Percentiles rank a stretch among this genome's conserved stretches.
phyloP scores from a whole-genome alignment of 2,888 invertebrate species.

The Agriopis marginaria region DNA sequence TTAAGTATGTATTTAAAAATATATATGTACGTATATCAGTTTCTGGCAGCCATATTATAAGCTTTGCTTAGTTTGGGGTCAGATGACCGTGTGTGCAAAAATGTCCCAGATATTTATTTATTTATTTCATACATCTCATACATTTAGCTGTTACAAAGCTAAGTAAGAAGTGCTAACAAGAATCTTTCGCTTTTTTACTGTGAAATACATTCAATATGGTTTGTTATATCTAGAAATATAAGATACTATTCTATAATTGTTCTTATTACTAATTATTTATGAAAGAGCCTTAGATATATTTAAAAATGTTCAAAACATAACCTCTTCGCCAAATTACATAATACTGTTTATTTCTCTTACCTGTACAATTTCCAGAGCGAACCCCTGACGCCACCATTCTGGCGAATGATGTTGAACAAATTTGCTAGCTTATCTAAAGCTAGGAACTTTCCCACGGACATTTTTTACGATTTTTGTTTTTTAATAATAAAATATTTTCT shows the following conservation, averaged over 20 bases:
- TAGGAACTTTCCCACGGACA: constrained; percentile 88
- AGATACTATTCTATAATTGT: background rate
- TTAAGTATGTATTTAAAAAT: no score
- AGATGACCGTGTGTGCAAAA: no score
- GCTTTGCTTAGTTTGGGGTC: no score
- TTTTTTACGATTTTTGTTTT: constrained; percentile 48
- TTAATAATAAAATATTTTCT: constrained; percentile 11
- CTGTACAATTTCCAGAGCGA: constrained; percentile 90
- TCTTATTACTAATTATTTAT: background rate
- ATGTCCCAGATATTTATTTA: no score
- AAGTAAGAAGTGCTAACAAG: no score
- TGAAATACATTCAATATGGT: background rate
- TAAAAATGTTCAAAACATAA: constrained; percentile 55
- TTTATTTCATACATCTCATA: no score
- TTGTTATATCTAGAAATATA: background rate
- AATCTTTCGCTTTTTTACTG: no score
- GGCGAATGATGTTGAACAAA: constrained; percentile 88
- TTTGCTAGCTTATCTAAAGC: constrained; percentile 90
- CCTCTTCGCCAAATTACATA: constrained; percentile 73
- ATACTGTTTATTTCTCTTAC: constrained; percentile 78
- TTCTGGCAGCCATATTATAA: no score
- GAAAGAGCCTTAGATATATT: constrained; percentile 1
- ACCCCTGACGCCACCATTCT: constrained; percentile 90
- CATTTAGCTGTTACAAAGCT: no score
- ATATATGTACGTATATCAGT: no score